These are phyloP conservation scores for Callipepla squamata DNA, from an alignment of 2,113 vertebrate genomes.

Conservation along the genomic window DNA sequence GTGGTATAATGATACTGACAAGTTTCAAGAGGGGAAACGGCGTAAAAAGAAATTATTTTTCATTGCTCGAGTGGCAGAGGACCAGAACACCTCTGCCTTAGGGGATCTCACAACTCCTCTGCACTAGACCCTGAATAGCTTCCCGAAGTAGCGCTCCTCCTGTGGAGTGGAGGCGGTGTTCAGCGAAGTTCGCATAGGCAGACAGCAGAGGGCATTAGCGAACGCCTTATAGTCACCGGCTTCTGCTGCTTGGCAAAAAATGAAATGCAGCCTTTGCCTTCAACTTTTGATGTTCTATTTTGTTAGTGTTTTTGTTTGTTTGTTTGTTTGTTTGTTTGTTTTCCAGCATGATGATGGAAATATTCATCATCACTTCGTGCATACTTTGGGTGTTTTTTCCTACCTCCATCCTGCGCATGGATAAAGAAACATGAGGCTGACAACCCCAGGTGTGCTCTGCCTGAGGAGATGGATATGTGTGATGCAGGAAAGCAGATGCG, in stretches of 20 bases:
- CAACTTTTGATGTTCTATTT: accelerated
- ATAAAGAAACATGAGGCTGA: not conserved
- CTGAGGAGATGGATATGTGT: not conserved
- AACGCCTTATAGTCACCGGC: not conserved
- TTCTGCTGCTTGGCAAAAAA: not conserved
- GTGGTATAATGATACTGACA: not conserved
- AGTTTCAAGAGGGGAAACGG: not conserved
- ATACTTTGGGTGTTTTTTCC: accelerated
- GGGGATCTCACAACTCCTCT: not conserved
- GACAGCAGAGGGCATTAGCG: constrained; percentile 75
- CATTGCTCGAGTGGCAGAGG: not conserved
- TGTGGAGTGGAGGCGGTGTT: accelerated
- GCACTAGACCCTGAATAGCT: accelerated
- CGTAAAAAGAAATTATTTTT: not conserved
- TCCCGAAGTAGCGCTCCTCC: accelerated
- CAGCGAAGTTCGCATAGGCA: constrained; percentile 12
- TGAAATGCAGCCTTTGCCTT: not conserved
- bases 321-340: no score
- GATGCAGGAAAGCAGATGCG: accelerated
- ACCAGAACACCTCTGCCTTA: not conserved
- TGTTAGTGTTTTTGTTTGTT: no score
- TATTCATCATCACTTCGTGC: not conserved
- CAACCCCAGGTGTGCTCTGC: accelerated
- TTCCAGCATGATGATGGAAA: no score
- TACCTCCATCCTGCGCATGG: not conserved